Percentiles rank a stretch among this genome's conserved stretches.
phyloP scores from a whole-genome alignment of 2,797 vertebrate genomes.

The Lagocephalus sceleratus region DNA sequence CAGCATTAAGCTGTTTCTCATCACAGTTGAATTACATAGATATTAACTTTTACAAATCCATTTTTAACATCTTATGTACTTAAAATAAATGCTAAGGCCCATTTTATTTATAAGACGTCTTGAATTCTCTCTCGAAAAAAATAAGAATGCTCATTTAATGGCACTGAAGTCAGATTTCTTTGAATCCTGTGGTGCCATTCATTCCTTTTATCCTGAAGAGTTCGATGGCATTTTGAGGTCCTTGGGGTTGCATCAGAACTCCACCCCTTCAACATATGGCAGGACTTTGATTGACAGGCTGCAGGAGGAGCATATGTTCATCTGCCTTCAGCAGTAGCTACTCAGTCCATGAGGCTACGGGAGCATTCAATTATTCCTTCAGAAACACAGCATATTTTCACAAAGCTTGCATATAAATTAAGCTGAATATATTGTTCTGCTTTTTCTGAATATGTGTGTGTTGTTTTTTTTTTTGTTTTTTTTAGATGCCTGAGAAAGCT shows the following conservation, averaged over 20 bases:
- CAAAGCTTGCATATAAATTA: no score
- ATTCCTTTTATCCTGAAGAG: conserved; percentile 21
- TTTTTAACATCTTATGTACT: not conserved
- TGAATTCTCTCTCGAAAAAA: not conserved
- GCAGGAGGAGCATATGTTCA: conserved; percentile 63
- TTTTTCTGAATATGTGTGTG: not conserved
- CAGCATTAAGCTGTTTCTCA: accelerated
- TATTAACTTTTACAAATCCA: not conserved
- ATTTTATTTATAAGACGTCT: not conserved
- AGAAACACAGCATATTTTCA: no score
- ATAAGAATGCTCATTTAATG: not conserved
- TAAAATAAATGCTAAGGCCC: not conserved
- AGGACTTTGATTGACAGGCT: conserved; percentile 66
- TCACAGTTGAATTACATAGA: not conserved
- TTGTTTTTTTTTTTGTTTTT: conserved; percentile 15
- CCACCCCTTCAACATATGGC: conserved; percentile 46
- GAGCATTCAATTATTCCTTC: not conserved
- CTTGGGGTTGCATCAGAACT: conserved; percentile 31
- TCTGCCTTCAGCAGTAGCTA: conserved; percentile 16
- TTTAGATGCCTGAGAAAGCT: conserved; percentile 69
- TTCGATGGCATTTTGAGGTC: conserved; percentile 35
- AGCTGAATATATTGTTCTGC: no score
- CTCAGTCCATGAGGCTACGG: conserved; percentile 18
- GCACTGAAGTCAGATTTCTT: not conserved
- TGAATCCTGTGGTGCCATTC: not conserved